These are phyloP conservation scores for Tachysurus vachellii DNA, from an alignment of 2,113 vertebrate species.

Conservation along the genomic window DNA sequence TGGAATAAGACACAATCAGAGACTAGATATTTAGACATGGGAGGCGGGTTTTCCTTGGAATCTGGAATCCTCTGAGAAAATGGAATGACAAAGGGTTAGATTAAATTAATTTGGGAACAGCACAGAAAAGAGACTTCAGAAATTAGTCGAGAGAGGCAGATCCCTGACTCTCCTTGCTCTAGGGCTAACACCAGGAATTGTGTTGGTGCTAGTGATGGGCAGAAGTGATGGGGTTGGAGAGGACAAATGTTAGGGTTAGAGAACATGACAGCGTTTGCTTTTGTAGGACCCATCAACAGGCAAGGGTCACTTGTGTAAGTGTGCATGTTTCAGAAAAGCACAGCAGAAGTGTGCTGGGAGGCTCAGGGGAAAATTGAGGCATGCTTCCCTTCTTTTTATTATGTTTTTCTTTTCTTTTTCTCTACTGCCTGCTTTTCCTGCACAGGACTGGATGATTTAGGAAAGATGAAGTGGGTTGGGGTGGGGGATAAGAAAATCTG, in stretches of 20 bases:
- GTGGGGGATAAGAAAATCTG: constrained; percentile 34
- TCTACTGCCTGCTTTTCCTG: constrained; percentile 60
- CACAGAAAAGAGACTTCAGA: not conserved
- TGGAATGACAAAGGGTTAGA: not conserved
- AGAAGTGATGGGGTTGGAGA: not conserved
- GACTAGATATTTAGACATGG: constrained; percentile 1
- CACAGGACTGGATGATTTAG: constrained; percentile 44
- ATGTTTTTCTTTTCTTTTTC: constrained; percentile 53
- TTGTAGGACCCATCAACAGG: constrained; percentile 10
- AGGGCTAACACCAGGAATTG: not conserved
- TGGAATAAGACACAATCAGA: constrained; percentile 32
- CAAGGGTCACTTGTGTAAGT: not conserved
- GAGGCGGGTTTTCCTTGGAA: not conserved
- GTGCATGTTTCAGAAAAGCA: constrained; percentile 50
- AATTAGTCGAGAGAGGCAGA: constrained; percentile 23
- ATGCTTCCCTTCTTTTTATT: constrained; percentile 62
- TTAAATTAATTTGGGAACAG: not conserved
- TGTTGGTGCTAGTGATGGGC: not conserved
- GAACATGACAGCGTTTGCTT: not conserved
- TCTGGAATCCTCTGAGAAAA: not conserved
- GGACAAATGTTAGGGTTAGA: not conserved
- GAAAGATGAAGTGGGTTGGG: constrained; percentile 43
- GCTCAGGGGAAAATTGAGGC: constrained; percentile 62
- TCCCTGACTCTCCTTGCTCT: not conserved
- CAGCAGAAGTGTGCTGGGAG: constrained; percentile 60